Evolutionary conservation across 64 coral and sea anemone genomes (phyloP).

Genomic region (Astreopora myriophthalma): DNA sequence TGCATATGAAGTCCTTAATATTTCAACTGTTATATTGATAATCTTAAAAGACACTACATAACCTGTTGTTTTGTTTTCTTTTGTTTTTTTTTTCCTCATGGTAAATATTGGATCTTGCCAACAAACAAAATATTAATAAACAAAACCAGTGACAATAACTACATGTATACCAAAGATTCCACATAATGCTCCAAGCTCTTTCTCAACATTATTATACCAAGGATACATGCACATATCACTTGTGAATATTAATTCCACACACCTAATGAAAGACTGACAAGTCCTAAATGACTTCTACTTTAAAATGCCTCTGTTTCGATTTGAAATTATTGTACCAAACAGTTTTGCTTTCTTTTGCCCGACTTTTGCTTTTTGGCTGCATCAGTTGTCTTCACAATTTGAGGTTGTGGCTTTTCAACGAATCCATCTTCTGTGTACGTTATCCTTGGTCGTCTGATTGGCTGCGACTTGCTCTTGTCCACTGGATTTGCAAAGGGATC

Average conservation of each 20-base stretch:
- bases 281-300: neutral
- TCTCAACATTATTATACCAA: no score
- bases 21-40: neutral
- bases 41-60: neutral
- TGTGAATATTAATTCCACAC: no score
- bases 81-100: no score
- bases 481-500: conserved; percentile 99
- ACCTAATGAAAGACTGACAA: no score
- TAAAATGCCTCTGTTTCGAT: neutral
- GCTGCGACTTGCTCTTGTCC: conserved; percentile 75
- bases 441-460: conserved; percentile 78
- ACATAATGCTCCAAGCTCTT: no score
- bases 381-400: conserved; percentile 72
- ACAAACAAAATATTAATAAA: no score
- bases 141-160: no score
- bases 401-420: conserved; percentile 51
- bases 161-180: no score
- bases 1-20: neutral
- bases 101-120: no score
- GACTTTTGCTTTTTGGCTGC: conserved; percentile 73
- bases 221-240: no score
- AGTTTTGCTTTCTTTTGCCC: conserved; percentile 84
- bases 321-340: conserved; percentile 79
- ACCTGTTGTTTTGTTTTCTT: no score
- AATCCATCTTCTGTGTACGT: conserved; percentile 84